A percentile compares a stretch with the other conserved stretches of the same genome.
These are phyloP conservation scores for Eupsilia transversa DNA, from an alignment of 2,888 invertebrate species.

Conservation along the genomic window DNA sequence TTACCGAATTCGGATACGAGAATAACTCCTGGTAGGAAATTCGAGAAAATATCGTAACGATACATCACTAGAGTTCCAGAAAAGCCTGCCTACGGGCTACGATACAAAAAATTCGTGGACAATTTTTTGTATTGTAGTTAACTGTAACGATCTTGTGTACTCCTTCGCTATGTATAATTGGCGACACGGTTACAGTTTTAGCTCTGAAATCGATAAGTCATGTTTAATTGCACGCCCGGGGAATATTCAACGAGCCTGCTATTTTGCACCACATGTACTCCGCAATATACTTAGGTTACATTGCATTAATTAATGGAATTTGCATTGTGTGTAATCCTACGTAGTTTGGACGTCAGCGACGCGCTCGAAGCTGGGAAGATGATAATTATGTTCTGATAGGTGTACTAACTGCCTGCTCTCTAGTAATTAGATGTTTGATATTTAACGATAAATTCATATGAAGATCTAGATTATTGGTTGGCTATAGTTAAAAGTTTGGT, in stretches of 20 bases:
- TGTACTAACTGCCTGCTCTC: conserved; percentile 44
- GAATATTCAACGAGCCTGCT: conserved; percentile 74
- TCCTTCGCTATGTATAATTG: conserved; percentile 78
- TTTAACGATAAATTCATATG: conserved; percentile 11
- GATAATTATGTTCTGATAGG: conserved; percentile 59
- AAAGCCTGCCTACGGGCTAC: neutral
- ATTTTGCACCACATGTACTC: conserved; percentile 60
- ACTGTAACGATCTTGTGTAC: conserved; percentile 62
- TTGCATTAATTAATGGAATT: conserved; percentile 78
- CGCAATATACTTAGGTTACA: conserved; percentile 60
- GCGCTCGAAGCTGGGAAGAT: conserved; percentile 30
- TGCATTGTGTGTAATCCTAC: conserved; percentile 68
- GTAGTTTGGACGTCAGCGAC: conserved; percentile 46
- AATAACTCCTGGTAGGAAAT: conserved; percentile 5
- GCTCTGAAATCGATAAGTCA: conserved; percentile 81
- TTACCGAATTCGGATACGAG: conserved; percentile 40
- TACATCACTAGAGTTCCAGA: conserved; percentile 2
- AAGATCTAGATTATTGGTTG: neutral
- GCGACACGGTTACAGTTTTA: conserved; percentile 80
- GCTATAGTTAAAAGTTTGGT: neutral
- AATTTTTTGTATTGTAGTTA: too few relatives aligned
- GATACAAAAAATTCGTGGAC: conserved; percentile 20
- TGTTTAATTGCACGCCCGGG: conserved; percentile 77
- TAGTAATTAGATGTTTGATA: conserved; percentile 53
- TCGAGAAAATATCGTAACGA: conserved; percentile 18